Conservation (phyloP, 2,797 vertebrate genomes). For the Silurus lanzhouensis region DNA sequence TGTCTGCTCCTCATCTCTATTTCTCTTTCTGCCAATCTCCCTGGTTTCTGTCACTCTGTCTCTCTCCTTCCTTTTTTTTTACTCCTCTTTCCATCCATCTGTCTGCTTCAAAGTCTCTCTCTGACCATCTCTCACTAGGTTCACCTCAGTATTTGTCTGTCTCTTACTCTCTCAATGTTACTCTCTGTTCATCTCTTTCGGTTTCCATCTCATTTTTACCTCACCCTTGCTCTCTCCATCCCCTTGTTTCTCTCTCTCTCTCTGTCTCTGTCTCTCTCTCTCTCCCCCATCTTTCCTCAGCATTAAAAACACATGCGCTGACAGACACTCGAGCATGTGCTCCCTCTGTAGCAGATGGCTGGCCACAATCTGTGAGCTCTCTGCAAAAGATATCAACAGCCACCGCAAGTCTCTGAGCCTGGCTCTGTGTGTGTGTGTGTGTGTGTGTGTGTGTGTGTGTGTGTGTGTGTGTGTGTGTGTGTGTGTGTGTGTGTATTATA, state of each 20-base stretch:
- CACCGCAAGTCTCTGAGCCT: conserved; percentile 30
- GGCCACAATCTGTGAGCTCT: conserved; percentile 52
- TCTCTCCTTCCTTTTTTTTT: background rate
- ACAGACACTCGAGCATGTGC: conserved; percentile 58
- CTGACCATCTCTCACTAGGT: background rate
- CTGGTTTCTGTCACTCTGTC: background rate
- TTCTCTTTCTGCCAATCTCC: background rate
- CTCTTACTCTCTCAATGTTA: background rate
- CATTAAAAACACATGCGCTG: conserved; percentile 52
- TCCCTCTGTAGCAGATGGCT: conserved; percentile 57
- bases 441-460: conserved; percentile 52
- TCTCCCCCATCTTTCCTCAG: conserved; percentile 6
- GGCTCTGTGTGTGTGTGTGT: conserved; percentile 28
- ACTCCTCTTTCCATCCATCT: background rate
- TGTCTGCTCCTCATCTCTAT: background rate
- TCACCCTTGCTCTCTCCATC: background rate
- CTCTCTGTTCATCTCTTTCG: background rate
- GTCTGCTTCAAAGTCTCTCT: background rate
- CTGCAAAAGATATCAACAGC: conserved; percentile 54
- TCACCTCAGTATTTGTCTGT: background rate
- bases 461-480: conserved; percentile 8
- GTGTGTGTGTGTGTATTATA: background rate
- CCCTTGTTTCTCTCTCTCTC: background rate
- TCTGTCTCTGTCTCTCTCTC: background rate
- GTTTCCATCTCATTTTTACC: background rate